A percentile compares a stretch with the other conserved stretches of the same genome.
Conservation (phyloP, 1,140 invertebrate species). For the Antheraea mylitta region DNA sequence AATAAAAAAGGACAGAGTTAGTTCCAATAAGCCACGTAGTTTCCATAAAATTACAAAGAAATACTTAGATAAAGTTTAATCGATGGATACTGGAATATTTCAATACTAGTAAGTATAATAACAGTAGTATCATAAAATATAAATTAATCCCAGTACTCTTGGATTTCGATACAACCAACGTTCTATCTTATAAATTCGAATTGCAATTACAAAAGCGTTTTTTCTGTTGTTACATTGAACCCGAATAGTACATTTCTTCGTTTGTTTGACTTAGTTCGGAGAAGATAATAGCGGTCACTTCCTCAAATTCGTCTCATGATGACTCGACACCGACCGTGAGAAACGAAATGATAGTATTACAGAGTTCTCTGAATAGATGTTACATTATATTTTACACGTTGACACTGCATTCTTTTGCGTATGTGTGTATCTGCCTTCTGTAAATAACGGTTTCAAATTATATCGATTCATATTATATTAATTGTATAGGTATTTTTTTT, state of each 20-base stretch:
- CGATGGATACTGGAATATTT: no score
- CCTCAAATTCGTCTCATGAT: slow-evolving; percentile 64
- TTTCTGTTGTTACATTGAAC: slow-evolving; percentile 21
- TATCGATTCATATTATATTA: no score
- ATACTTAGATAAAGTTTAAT: no score
- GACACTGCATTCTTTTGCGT: not conserved
- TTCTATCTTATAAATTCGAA: not conserved
- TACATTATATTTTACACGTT: not conserved
- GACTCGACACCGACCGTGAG: slow-evolving; percentile 58
- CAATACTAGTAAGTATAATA: no score
- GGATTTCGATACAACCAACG: not conserved
- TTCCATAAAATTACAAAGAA: no score
- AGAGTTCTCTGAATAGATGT: not conserved
- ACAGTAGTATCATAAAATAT: no score
- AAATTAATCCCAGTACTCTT: no score
- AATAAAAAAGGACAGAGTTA: no score
- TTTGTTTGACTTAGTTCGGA: slow-evolving; percentile 65
- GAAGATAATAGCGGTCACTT: slow-evolving; percentile 66
- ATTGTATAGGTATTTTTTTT: no score
- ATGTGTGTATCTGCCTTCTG: not conserved
- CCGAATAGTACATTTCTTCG: slow-evolving; percentile 30
- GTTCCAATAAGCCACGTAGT: no score
- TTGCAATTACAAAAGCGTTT: slow-evolving; percentile 24
- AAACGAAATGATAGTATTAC: slow-evolving; percentile 42
- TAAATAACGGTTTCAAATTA: not conserved